Evolutionary conservation across 2,888 invertebrate genomes (phyloP).

Genomic region (Blastobasis adustella): DNA sequence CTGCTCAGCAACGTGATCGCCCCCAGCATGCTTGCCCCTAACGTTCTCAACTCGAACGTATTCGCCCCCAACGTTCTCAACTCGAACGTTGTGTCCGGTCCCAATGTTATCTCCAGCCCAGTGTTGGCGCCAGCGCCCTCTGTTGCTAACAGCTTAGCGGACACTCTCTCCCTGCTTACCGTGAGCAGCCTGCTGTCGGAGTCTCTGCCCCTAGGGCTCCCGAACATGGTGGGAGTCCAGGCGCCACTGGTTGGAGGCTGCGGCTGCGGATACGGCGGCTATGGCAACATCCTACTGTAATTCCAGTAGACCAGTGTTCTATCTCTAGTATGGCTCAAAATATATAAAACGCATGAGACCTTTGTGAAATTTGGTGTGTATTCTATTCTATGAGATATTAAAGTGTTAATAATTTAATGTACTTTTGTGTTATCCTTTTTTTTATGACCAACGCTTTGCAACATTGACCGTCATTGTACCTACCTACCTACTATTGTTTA

Average conservation of each 20-base stretch:
- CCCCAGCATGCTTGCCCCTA: not conserved
- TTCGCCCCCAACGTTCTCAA: not conserved
- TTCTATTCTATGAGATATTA: too few species aligned
- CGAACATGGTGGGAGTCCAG: constrained; percentile 12
- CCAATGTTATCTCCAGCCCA: constrained; percentile 8
- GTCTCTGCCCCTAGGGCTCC: constrained; percentile 31
- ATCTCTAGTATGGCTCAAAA: too few species aligned
- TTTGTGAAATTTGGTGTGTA: too few species aligned
- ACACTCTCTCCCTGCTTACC: constrained; percentile 52
- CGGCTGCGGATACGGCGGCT: constrained; percentile 5
- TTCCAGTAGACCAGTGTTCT: too few species aligned
- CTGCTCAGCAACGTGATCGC: too few species aligned
- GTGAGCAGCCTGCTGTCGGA: constrained; percentile 50
- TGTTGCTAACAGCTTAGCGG: constrained; percentile 46
- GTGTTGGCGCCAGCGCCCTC: constrained; percentile 15
- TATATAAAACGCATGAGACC: too few species aligned
- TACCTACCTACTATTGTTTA: too few species aligned
- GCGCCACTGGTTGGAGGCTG: not conserved
- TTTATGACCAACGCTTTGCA: too few species aligned
- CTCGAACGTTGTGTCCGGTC: not conserved
- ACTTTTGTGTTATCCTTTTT: too few species aligned
- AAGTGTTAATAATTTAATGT: too few species aligned
- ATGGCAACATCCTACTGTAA: not conserved
- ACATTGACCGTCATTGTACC: too few species aligned
- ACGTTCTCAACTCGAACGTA: not conserved